Base-by-base conservation (phyloP, 2,888 invertebrate genomes). In the Margaritifera margaritifera region DNA sequence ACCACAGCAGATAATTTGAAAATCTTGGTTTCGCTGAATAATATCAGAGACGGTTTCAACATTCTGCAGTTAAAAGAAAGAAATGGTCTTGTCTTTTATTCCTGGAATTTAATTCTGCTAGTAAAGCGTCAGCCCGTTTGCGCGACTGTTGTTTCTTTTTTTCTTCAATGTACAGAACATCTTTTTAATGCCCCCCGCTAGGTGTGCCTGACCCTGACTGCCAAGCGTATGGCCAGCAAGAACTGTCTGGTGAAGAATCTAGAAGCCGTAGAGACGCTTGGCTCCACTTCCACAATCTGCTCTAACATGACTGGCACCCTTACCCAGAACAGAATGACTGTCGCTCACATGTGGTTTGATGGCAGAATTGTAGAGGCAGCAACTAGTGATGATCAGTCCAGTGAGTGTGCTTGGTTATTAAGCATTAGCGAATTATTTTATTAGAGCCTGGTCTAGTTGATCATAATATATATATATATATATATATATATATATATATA, bases 261-360 rank as follows among this genome's bases (percentile, higher is more conserved):
- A 91, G 98, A 99, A 92, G 98, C 99, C 86, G 99, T 99, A 51
- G 99, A 99, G 92, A 99, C 99, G 61, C 93, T 99, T 70, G 99
- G 99, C 69, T 98, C 98, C 61, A 99, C 99, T 20, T 98, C 98
- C 73, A 98, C 98, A 81, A 99, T 99, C 91, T 99, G 99, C 92
- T 98, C 98, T 22, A 98, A 99, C 91, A 99, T 99, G 92, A 99
- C 98, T 80, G 98, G 98, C 80, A 99, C 98, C 18, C 92, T 98
- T 73, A 99, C 99, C 25, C 99, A 99, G 91, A 99, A 99, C 92
- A 92, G 97, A 87, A 99, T 99, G 98, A 99, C 98, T 51, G 98
- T 98, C 68, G 98, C 98, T 81, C 98, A 99, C 91, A 98, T 98
- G 97, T 98, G 98, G 94, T 97, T 97, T 90, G 98, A 99, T 90